Base-by-base conservation (phyloP, 2,888 invertebrate species). In the Trissolcus japonicus region DNA sequence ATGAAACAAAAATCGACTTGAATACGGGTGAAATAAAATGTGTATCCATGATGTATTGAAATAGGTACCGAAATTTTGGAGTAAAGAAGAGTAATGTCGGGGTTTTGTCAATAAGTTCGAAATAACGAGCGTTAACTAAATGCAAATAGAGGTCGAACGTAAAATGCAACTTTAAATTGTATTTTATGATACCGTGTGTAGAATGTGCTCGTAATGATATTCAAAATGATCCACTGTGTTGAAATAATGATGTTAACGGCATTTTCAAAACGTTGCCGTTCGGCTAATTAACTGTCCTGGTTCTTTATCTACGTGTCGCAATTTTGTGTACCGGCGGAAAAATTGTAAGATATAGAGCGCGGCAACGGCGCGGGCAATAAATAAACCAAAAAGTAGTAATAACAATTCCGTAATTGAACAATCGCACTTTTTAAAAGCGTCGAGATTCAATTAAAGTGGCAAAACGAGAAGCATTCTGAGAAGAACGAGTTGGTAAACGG, bases 121-220 rank as follows among this genome's bases (percentile, higher is more conserved):
- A 17, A 40, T 41, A 62, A 62, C n/a, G 25, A 55, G 17, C 25
- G n/a, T 55, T 63, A 54, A 19, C 25, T 29, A n/a, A 60, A 46
- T 46, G 51, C 16, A 57, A 55, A 65, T 40, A 51, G 13, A 57
- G 13, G 35, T n/a, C 11, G n/a, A 13, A 6, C 35, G 4, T 40
- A 17, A 63, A 63, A 46, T 29, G 17, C 46, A 17, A 29, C 21
- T 54, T 63, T 63, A 62, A 63, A 54, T 55, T 21, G 57, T 51
- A 57, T 66, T 66, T 66, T 66, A 57, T 41, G 57, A 25, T 17
- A 19, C 7, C 35, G 35, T 9, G 35, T 35, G 35, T 65, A 19
- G 7, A 67, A 67, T 29, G 48, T 43, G 29, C 9, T 14, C 4
- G 29, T 29, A 54, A 41, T 59, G n/a, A 35, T 6, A 53, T 68